Percentiles rank a stretch among this genome's conserved stretches.
Conservation (phyloP, 1,140 invertebrate genomes). For the Agraylea sexmaculata region DNA sequence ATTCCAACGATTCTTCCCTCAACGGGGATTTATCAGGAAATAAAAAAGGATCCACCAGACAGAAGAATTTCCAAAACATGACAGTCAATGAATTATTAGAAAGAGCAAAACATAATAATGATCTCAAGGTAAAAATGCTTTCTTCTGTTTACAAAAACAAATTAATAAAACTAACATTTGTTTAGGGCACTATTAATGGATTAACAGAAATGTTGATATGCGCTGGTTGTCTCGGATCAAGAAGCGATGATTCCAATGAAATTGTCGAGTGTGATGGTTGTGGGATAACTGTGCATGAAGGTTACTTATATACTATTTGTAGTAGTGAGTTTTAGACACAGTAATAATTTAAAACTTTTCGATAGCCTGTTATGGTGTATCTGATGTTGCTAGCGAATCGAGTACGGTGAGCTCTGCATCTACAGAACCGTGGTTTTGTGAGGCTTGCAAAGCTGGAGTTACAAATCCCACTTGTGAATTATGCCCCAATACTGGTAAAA, state of each 20-base stretch:
- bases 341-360: constrained; percentile 10
- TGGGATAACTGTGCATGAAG: constrained; percentile 92
- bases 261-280: constrained; percentile 95
- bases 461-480: constrained; percentile 77
- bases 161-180: background rate
- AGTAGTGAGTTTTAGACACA: constrained; percentile 2
- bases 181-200: constrained; percentile 5
- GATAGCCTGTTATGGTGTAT: constrained; percentile 86
- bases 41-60: constrained; percentile 32
- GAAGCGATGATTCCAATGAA: constrained; percentile 87
- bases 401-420: constrained; percentile 84
- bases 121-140: constrained; percentile 31
- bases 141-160: no score
- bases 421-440: constrained; percentile 97
- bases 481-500: constrained; percentile 65
- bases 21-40: constrained; percentile 41
- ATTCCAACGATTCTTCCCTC: constrained; percentile 38
- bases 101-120: constrained; percentile 30
- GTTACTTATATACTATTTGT: constrained; percentile 26
- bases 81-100: constrained; percentile 33
- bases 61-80: constrained; percentile 29
- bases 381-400: constrained; percentile 79
- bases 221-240: constrained; percentile 84
- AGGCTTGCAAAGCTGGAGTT: constrained; percentile 88
- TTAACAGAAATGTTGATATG: constrained; percentile 62